Base-by-base conservation (phyloP, 2,888 invertebrate genomes). In the Drosophila kambysellisi region DNA sequence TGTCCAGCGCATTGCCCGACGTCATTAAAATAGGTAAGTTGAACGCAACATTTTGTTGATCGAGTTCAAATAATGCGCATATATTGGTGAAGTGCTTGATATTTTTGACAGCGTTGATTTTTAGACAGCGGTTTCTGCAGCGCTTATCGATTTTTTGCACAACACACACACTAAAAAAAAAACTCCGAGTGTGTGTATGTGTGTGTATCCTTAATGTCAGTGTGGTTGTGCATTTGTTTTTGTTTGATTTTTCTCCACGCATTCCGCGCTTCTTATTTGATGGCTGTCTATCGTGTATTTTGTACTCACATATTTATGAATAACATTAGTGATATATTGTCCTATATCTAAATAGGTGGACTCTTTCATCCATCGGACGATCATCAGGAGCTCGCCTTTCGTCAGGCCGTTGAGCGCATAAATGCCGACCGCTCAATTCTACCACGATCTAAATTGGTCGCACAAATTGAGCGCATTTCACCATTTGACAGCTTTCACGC, bases 401-500 rank as follows among this genome's bases (percentile, higher is more conserved):
- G 97, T 70, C 97, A 98, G 93, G 98, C 98, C 2, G 97, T 98
- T 63, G 97, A 98, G 91, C 95, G 97, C 91, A 97, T 98, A 91
- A 98, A 98, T 93, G 95, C 96, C 41, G 97, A 97, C 93, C 94
- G 96, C 76, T 95, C 96, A 61, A 96, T 98, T 86, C 94, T 98
- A 88, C 97, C 97, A 33, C 94, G 97, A 90, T 97, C 98, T n/a
- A 96, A 97, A 91, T 94, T 99, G 62, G 95, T 96, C 72, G 97
- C 97, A 37, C 97, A 98, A 94, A 97, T 98, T 71, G 98, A 98
- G 93, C 96, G 96, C 87, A 96, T 98, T 91, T 96, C 97, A 57
- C 96, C 97, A 1, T 97, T 97, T 91, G 98, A 98, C 93, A 98
- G 98, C 93, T 98, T 98, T 92, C 97, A 97, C 92, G 98, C 98